A percentile compares a stretch with the other conserved stretches of the same genome.
phyloP scores from a whole-genome alignment of 1,140 invertebrate genomes.

The Zaprionus ornatus region DNA sequence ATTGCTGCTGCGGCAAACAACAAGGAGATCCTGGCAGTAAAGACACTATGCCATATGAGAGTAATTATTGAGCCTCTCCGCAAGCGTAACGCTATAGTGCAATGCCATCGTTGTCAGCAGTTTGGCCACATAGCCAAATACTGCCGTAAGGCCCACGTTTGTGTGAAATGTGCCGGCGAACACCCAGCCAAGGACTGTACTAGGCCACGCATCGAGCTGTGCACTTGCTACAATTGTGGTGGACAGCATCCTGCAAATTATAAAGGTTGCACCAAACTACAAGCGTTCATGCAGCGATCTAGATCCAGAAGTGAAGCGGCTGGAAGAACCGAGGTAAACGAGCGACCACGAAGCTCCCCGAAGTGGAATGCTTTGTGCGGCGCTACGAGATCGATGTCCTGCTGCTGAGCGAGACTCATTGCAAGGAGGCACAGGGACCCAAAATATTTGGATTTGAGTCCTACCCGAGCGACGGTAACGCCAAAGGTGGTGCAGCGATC shows the following conservation, averaged over 20 bases:
- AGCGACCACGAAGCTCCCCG: background rate
- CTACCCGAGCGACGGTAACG: background rate
- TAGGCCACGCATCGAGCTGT: background rate
- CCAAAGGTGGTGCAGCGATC: background rate
- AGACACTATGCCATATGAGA: too few species aligned
- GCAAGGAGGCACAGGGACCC: background rate
- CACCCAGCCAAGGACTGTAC: background rate
- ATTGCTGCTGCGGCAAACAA: too few species aligned
- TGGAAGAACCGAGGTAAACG: background rate
- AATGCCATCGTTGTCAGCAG: background rate
- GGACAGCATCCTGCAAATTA: background rate
- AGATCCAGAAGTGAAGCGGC: background rate
- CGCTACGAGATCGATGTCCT: background rate
- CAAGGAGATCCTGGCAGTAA: too few species aligned
- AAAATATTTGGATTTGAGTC: background rate
- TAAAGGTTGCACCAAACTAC: background rate
- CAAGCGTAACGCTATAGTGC: background rate
- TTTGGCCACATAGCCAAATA: background rate
- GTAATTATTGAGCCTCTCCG: background rate
- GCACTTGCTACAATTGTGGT: too few species aligned
- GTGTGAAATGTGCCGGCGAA: slow-evolving; percentile 4
- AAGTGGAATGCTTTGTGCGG: background rate
- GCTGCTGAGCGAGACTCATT: background rate
- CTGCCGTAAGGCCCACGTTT: background rate
- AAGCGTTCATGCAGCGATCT: background rate